Evolutionary conservation across 2,113 vertebrate species (phyloP).

Genomic region (Lagopus leucura): DNA sequence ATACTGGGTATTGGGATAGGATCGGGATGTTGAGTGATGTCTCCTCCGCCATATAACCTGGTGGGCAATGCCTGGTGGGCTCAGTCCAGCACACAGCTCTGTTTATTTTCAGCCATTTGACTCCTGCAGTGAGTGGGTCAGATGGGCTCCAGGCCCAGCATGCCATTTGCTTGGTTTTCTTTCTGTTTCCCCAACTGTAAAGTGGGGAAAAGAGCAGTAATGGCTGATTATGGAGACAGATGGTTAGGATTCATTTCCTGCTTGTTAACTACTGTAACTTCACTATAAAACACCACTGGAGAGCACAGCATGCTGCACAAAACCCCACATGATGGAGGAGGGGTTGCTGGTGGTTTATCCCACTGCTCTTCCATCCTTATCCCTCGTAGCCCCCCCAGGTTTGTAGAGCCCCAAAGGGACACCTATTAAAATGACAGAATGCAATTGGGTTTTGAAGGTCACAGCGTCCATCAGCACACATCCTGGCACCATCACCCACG

Average conservation of each 20-base stretch:
- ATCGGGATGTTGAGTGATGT: background rate
- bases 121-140: background rate
- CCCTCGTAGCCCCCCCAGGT: accelerated
- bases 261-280: background rate
- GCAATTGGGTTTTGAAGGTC: background rate
- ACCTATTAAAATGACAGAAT: background rate
- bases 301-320: background rate
- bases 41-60: background rate
- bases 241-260: constrained; percentile 25
- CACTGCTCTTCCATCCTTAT: background rate
- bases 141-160: accelerated
- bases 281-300: background rate
- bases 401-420: background rate
- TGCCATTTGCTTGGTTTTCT: constrained; percentile 1
- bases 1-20: background rate
- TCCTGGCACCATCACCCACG: background rate
- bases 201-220: background rate
- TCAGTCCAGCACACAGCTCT: background rate
- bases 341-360: background rate
- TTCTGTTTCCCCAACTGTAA: background rate
- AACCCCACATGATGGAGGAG: accelerated
- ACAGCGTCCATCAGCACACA: background rate
- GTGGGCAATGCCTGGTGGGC: background rate
- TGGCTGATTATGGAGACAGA: background rate
- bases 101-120: background rate